Base-by-base conservation (phyloP, 2,888 invertebrate genomes). In the Anarsia innoxiella region DNA sequence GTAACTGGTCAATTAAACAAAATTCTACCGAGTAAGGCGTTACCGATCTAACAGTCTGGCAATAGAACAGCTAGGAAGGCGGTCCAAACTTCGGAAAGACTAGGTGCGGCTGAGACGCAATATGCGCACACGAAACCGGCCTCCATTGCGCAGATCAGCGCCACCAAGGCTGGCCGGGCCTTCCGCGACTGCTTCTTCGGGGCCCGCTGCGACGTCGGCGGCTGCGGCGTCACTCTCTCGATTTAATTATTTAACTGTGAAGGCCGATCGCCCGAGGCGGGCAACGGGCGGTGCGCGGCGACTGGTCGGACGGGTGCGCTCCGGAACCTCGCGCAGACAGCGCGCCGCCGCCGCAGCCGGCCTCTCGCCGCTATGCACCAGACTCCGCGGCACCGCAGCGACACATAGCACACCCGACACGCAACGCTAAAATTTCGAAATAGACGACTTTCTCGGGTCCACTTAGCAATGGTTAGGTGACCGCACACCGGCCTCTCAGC, bases 181-280 rank as follows among this genome's bases (percentile, higher is more conserved):
- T 78, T 78, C 76, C 79, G 79, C 78, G 67, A 76, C 76, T 64
- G 71, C 77, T 72, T 77, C 79, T 76, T 75, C 76, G 49, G 44
- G 43, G 35, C 42, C 38, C 27, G 48, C 48, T 49, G 57, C 57
- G 51, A 56, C n/a, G n/a, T n/a, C 53, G 51, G 59, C 57, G 51
- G 47, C 52, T 48, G 53, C 58, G 49, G 64, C 66, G 63, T 65
- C 63, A 72, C 63, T 73, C 72, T 74, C 75, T 77, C 70, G 68
- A 70, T 71, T 77, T 79, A 79, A 83, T 84, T 78, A 83, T 80
- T 79, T 66, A 73, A 73, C 69, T 77, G 48, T 66, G 83, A 84
- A 84, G 83, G 84, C 82, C 84, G 72, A 84, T 78, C 64, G 82
- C 84, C 82, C 69, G 79, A 73, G 83, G 83, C 80, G 67, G 71